Percentiles rank a stretch among this genome's conserved stretches.
Evolutionary conservation across 2,888 invertebrate species (phyloP).

Genomic region (Dryobotodes eremita): DNA sequence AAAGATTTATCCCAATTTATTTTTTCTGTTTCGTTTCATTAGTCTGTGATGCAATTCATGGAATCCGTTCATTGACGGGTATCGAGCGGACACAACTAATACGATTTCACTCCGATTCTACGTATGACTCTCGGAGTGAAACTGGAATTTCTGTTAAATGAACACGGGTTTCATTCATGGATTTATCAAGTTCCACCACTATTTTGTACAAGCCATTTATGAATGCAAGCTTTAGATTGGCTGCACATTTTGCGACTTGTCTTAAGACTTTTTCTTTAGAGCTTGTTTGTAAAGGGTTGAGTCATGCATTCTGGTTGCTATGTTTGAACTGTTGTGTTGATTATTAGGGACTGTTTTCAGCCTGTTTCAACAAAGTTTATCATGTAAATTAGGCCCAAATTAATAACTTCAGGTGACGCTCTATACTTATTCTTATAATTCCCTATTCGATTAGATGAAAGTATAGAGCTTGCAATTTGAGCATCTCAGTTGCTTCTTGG

Average conservation of each 20-base stretch:
- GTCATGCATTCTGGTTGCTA: background rate
- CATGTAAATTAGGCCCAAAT: background rate
- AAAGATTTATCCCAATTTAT: background rate
- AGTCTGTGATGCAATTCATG: conserved; percentile 17
- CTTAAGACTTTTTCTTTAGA: background rate
- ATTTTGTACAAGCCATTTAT: conserved; percentile 5
- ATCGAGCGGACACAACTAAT: background rate
- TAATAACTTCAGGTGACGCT: background rate
- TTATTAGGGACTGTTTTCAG: background rate
- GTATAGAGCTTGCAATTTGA: background rate
- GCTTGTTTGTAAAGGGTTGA: background rate
- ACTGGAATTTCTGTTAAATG: background rate
- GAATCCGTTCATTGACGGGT: conserved; percentile 22
- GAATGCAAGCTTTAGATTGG: conserved; percentile 25
- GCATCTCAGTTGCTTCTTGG: background rate
- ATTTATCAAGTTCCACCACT: background rate
- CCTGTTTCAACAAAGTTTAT: background rate
- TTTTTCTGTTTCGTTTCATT: background rate
- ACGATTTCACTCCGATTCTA: background rate
- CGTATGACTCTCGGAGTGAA: background rate
- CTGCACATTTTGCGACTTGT: background rate
- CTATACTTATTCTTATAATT: background rate
- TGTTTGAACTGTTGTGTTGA: background rate
- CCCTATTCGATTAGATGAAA: background rate
- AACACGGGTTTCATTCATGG: conserved; percentile 17